Base-by-base conservation (phyloP, 2,888 invertebrate species). In the Sarcophaga subvicina region DNA sequence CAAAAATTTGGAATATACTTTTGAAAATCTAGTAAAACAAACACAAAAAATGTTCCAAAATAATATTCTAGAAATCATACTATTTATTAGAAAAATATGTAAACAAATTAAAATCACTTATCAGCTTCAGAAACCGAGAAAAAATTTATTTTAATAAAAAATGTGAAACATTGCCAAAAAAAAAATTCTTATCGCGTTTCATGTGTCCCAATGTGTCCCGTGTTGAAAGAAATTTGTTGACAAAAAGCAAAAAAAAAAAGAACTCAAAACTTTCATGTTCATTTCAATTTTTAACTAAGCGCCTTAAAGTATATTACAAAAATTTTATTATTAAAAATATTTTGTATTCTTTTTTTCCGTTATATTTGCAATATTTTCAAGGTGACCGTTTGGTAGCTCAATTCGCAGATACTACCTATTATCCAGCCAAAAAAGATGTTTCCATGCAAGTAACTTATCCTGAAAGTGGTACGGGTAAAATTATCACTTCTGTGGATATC, bases 401-500 rank as follows among this genome's bases (percentile, higher is more conserved):
- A 87, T 89, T 88, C 49, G 89, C 91, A n/a, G 91, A 93, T 83
- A 89, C 89, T 2, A 90, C 79, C 25, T 84, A 80, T 27, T 92
- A 92, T 88, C 88, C 90, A 0, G 85, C 89, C 0, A 72, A 82
- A n/a, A 91, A 91, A 87, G 91, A 93, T 81, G 91, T 92, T 3
- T 91, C 91, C 73, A 63, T 92, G 8, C 91, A 92, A 83, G 72
- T 93, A 60, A 91, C 90, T 2, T 93, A 93, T 85, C 93, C 93
- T 4, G 90, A 91, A 78, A 66, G 80, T 2, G 93, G 92, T 64
- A 69, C 85, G 0, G 93, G 91, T 1, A 88, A 91, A 47, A 85
- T 91, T 70, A 87, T 93, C 5, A 92, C 91, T 54, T 91, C 88
- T 75, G 91, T 93, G 20, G 90, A 92, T 83, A 87, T 93, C 27